These are phyloP conservation scores for Clupea harengus DNA, from an alignment of 2,113 vertebrate species.

Conservation along the genomic window DNA sequence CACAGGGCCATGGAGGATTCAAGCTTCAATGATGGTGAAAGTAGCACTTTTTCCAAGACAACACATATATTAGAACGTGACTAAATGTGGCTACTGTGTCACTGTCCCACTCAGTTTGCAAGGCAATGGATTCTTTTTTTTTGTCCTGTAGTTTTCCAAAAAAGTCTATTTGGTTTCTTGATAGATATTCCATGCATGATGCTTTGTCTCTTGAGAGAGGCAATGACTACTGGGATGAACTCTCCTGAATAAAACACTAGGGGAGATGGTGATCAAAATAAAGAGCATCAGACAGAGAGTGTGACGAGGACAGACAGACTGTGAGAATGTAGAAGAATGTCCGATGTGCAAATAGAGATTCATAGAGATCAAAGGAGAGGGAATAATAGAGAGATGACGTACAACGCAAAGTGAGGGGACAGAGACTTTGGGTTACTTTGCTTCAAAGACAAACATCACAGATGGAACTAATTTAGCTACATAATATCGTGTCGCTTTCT, in stretches of 20 bases:
- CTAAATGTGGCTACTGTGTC: background rate
- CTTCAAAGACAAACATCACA: background rate
- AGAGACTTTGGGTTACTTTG: background rate
- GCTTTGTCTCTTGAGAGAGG: background rate
- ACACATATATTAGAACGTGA: slow-evolving; percentile 3
- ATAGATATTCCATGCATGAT: slow-evolving; percentile 38
- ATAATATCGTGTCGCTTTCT: background rate
- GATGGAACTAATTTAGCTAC: background rate
- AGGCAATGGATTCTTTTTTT: slow-evolving; percentile 42
- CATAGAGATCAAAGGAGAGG: background rate
- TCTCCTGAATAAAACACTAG: background rate
- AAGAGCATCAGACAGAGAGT: background rate
- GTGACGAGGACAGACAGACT: background rate
- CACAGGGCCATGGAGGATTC: slow-evolving; percentile 62
- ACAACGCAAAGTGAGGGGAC: background rate
- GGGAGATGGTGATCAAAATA: background rate
- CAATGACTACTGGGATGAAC: background rate
- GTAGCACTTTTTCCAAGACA: slow-evolving; percentile 42
- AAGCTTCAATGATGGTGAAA: slow-evolving; percentile 57
- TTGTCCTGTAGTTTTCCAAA: slow-evolving; percentile 16
- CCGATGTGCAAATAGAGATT: background rate
- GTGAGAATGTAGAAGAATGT: background rate
- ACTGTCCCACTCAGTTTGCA: slow-evolving; percentile 21
- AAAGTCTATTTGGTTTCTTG: slow-evolving; percentile 56
- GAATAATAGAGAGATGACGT: background rate